Evolutionary conservation across 2,113 vertebrate genomes (phyloP).

Genomic region (human): DNA sequence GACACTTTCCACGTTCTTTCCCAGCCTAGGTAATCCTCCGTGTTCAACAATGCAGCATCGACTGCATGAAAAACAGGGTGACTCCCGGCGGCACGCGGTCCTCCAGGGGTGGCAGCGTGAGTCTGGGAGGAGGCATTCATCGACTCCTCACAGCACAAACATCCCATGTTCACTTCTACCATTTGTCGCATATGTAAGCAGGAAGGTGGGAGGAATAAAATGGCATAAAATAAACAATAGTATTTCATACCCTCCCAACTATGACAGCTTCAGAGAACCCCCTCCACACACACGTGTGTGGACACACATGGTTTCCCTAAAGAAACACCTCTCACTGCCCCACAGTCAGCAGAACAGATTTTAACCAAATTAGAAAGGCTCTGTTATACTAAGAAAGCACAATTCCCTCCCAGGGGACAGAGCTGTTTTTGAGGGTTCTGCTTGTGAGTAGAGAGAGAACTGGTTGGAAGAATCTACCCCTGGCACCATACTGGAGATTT

Average conservation of each 20-base stretch:
- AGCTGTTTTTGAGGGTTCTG: background rate
- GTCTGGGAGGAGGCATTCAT: background rate
- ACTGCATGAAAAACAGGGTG: background rate
- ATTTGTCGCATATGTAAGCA: background rate
- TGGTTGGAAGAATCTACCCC: background rate
- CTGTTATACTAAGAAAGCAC: background rate
- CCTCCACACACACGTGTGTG: background rate
- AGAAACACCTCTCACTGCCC: background rate
- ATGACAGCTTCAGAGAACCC: background rate
- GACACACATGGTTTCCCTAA: background rate
- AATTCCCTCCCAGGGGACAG: background rate
- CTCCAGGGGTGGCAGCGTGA: background rate
- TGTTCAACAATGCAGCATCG: background rate
- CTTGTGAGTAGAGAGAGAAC: background rate
- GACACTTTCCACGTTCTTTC: background rate
- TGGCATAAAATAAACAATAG: background rate
- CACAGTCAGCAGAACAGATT: background rate
- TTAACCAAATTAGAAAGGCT: slow-evolving; percentile 40
- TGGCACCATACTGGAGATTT: background rate
- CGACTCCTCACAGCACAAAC: background rate
- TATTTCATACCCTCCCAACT: background rate
- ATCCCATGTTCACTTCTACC: fast-evolving
- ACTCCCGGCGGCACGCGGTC: background rate
- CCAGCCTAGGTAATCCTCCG: background rate
- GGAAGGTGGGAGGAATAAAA: background rate